Conservation (phyloP, 1,140 invertebrate genomes). For the Conus ventricosus region DNA sequence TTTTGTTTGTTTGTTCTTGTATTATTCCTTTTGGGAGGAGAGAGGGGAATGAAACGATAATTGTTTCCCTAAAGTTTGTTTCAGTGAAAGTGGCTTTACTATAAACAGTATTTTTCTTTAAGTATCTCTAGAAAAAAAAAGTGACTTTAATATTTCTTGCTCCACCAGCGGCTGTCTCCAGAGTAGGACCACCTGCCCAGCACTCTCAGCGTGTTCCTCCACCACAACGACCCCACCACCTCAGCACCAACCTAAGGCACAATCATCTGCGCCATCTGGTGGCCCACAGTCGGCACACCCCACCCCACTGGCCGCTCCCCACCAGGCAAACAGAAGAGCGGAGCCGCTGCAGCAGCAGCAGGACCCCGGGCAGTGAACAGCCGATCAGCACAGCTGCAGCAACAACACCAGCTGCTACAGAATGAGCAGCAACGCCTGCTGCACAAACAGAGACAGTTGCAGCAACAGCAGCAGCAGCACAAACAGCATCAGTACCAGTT, state of each 20-base stretch:
- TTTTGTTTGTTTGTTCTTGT: too few relatives aligned
- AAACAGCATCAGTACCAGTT: background rate
- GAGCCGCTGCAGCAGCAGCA: background rate
- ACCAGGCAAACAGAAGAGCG: background rate
- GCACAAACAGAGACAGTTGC: background rate
- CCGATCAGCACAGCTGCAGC: constrained; percentile 11
- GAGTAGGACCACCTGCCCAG: too few relatives aligned
- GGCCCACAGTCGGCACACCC: background rate
- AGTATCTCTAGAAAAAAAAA: too few relatives aligned
- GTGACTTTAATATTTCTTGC: too few relatives aligned
- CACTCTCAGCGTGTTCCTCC: background rate
- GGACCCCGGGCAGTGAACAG: background rate
- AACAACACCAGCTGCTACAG: constrained; percentile 5
- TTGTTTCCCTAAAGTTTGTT: too few relatives aligned
- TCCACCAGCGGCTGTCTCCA: too few relatives aligned
- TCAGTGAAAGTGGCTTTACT: too few relatives aligned
- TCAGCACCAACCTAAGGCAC: background rate
- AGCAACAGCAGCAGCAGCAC: constrained; percentile 18
- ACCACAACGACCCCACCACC: background rate
- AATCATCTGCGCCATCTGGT: too few relatives aligned
- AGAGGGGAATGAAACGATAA: too few relatives aligned
- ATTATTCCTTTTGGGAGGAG: too few relatives aligned
- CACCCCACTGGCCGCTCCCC: background rate
- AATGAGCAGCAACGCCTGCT: background rate
- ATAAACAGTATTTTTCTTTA: too few relatives aligned